A percentile compares a stretch with the other conserved stretches of the same genome.
Conservation (phyloP, 2,113 vertebrate genomes). For the Atlantisia rogersi region DNA sequence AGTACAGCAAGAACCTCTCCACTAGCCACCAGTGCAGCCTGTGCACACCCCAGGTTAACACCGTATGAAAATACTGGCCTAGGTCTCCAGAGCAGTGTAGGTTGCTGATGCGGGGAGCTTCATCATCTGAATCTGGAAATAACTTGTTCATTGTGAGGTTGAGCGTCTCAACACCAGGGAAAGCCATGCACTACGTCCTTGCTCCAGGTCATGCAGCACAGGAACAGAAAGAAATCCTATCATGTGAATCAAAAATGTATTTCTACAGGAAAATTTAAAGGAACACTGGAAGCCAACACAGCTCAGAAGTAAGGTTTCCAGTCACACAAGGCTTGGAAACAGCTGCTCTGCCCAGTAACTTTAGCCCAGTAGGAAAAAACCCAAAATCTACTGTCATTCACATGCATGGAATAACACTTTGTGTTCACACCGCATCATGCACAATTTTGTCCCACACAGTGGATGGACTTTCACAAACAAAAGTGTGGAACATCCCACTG, state of each 20-base stretch:
- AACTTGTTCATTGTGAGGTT: background rate
- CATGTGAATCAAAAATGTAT: background rate
- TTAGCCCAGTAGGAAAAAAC: background rate
- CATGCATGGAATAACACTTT: background rate
- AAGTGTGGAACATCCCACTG: background rate
- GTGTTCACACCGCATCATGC: background rate
- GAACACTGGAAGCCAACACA: background rate
- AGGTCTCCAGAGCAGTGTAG: background rate
- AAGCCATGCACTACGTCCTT: background rate
- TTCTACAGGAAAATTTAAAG: background rate
- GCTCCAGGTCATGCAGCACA: background rate
- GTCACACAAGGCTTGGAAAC: background rate
- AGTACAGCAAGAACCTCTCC: background rate
- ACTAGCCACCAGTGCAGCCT: background rate
- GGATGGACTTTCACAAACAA: background rate
- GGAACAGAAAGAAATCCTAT: background rate
- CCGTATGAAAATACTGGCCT: background rate
- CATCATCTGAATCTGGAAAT: background rate
- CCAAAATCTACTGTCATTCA: background rate
- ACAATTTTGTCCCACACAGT: background rate
- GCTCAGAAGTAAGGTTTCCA: background rate
- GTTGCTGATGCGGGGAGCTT: background rate
- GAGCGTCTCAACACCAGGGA: background rate
- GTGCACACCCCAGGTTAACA: too few relatives aligned
- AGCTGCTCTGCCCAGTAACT: background rate